Base-by-base conservation (phyloP, 2,888 invertebrate genomes). In the Aporophyla nigra region DNA sequence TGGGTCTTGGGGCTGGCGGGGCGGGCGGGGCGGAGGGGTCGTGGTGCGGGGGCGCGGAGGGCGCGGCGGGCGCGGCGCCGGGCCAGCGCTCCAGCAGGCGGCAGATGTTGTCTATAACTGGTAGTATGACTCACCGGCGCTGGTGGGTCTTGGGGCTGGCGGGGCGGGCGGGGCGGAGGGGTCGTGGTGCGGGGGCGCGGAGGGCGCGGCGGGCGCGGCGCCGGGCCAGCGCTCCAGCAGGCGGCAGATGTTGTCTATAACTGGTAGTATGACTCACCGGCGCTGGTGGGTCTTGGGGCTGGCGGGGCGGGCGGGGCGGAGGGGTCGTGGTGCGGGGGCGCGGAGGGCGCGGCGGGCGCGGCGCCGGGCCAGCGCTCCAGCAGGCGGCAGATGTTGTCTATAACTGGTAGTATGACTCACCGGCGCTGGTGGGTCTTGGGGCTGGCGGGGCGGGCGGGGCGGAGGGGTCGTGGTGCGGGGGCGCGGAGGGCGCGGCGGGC, bases 101-200 rank as follows among this genome's bases (percentile, higher is more conserved):
- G 76, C 98, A 98, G 83, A 99, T 99, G 87, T 98, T 98, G 78
- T n/a, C n/a, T n/a, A n/a, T n/a, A n/a, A n/a, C n/a, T n/a, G n/a
- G n/a, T n/a, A n/a, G n/a, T n/a, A n/a, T n/a, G 9, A 2, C 61
- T 40, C 33, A 92, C 92, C 92, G 0, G 92, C 91, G 53, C 90
- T 90, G 21, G 89, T 86, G n/a, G 90, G 79, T 33, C 74, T 46
- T 19, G 56, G 78, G 3, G 27, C 51, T 56, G 77, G 75, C 10
- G 61, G 43, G 33, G 33, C 33, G 33, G 33, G 33, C 33, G 33
- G 33, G 33, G 33, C 33, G 33, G 33, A 33, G 33, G 33, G 33
- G 24, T 75, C 82, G 63, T 67, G 81, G 4, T 54, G 67, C 21
- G 70, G 92, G 86, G 91, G 96, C 27, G 90, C 92, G 68, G 56